Conservation (phyloP, 2,797 vertebrate genomes). For the Tolypeutes matacus region DNA sequence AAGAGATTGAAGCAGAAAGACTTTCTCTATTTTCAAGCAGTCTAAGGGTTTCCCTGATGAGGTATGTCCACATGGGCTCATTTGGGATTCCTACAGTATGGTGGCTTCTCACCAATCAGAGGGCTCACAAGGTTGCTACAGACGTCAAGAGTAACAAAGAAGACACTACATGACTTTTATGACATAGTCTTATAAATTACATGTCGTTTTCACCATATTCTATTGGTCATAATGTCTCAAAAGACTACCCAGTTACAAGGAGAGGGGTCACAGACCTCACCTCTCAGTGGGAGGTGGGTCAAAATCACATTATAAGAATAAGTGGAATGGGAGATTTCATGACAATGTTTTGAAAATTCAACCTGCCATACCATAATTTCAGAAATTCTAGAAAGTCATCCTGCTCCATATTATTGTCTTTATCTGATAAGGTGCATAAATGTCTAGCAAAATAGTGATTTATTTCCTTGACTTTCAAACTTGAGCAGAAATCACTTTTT, state of each 20-base stretch:
- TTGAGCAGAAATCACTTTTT: background rate
- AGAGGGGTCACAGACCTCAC: background rate
- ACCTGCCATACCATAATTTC: background rate
- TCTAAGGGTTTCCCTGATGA: background rate
- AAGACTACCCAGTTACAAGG: background rate
- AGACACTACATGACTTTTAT: background rate
- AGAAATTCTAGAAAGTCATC: background rate
- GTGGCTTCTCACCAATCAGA: background rate
- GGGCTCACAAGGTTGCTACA: background rate
- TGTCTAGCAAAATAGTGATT: background rate
- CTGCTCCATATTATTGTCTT: background rate
- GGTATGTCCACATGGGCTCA: background rate
- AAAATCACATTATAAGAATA: background rate
- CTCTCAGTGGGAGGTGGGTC: background rate
- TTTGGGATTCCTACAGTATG: background rate
- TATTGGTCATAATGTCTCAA: background rate
- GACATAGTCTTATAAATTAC: background rate
- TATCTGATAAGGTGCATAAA: background rate
- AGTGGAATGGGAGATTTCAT: background rate
- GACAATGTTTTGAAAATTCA: background rate
- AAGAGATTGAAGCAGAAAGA: too few relatives aligned
- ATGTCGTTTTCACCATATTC: background rate
- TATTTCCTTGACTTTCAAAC: background rate
- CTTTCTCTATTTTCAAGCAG: background rate
- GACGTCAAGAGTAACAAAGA: background rate